A percentile compares a stretch with the other conserved stretches of the same genome.
Evolutionary conservation across 2,113 vertebrate species (phyloP).

Genomic region (Gracilinanus agilis): DNA sequence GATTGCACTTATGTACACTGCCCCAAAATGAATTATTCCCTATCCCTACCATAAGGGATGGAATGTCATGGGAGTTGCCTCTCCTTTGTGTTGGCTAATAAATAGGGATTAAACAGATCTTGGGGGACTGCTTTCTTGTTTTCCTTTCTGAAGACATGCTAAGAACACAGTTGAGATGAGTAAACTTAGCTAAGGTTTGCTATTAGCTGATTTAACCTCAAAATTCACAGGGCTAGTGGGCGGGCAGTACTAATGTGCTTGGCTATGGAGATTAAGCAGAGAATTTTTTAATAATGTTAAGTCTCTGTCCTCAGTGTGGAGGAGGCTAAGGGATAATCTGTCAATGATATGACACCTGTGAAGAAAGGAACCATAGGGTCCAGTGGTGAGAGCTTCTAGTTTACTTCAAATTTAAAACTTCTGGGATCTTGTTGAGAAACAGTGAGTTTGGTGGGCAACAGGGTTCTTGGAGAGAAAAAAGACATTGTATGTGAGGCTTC

Average conservation of each 20-base stretch:
- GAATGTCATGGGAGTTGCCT: neutral
- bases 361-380: neutral
- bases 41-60: neutral
- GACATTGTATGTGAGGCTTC: neutral
- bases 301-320: neutral
- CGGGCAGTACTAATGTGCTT: neutral
- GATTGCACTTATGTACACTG: neutral
- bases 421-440: neutral
- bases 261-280: neutral
- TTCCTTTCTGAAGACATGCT: neutral
- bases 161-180: neutral
- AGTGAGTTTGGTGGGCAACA: neutral
- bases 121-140: neutral
- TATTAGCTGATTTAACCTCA: neutral
- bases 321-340: neutral
- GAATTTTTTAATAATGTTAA: neutral
- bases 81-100: neutral
- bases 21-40: neutral
- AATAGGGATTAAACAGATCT: neutral
- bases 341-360: neutral
- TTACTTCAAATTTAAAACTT: neutral
- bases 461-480: neutral
- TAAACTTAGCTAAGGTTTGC: neutral
- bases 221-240: neutral
- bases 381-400: neutral